phyloP scores from a whole-genome alignment of 2,888 invertebrate species.

The Neoaliturus tenellus region DNA sequence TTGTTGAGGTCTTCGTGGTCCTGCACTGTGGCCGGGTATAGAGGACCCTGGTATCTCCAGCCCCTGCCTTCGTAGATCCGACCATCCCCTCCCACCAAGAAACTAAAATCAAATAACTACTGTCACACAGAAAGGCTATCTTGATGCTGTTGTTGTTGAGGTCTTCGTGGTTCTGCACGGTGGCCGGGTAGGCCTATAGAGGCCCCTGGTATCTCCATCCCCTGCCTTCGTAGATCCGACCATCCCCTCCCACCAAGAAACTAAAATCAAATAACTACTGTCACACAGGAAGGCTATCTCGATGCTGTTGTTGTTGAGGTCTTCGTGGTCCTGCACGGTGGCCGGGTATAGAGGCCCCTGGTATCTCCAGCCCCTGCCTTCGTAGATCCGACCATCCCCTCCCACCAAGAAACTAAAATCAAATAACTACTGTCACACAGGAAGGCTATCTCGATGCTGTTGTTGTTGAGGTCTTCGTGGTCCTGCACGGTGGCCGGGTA shows the following conservation, averaged over 20 bases:
- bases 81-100: background rate
- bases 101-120: too few relatives aligned
- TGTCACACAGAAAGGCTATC: too few relatives aligned
- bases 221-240: background rate
- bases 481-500: background rate
- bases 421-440: too few relatives aligned
- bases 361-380: background rate
- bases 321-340: background rate
- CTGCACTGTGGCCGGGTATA: background rate
- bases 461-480: background rate
- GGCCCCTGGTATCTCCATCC: background rate
- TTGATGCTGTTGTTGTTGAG: conserved; percentile 5
- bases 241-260: conserved; percentile 1
- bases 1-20: background rate
- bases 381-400: background rate
- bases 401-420: background rate
- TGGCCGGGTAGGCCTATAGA: background rate
- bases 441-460: too few relatives aligned
- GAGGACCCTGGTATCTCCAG: background rate
- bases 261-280: too few relatives aligned
- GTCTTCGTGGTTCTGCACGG: background rate
- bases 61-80: background rate
- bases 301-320: background rate
- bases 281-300: too few relatives aligned
- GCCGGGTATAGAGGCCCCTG: background rate